Conservation (phyloP, 1,140 invertebrate species). For the Listronotus bonariensis region DNA sequence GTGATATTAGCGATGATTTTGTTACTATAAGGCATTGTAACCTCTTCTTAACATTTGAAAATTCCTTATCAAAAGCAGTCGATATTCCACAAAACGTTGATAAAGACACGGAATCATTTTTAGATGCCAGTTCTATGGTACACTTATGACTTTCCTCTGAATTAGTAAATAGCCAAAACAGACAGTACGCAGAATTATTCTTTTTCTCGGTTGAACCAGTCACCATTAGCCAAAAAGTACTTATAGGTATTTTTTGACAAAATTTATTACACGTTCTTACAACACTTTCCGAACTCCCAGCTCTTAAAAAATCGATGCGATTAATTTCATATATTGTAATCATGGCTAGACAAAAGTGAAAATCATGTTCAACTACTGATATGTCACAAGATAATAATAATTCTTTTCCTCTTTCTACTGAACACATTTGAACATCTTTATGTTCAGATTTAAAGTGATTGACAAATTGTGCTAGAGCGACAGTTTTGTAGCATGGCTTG, state of each 20-base stretch:
- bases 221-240: conserved; percentile 51
- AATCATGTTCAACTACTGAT: conserved; percentile 35
- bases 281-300: conserved; percentile 35
- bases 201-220: conserved; percentile 42
- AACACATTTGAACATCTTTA: conserved; percentile 40
- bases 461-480: conserved; percentile 49
- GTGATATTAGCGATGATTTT: conserved; percentile 40
- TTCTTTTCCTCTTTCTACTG: conserved; percentile 43
- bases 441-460: conserved; percentile 52
- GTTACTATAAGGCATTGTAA: conserved; percentile 47
- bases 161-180: conserved; percentile 50
- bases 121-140: conserved; percentile 48
- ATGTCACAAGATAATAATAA: conserved; percentile 40
- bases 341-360: conserved; percentile 42
- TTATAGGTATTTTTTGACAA: conserved; percentile 41
- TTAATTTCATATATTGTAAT: conserved; percentile 47
- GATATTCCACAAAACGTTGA: conserved; percentile 48
- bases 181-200: conserved; percentile 31
- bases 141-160: conserved; percentile 44
- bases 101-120: conserved; percentile 41
- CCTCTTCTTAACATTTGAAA: conserved; percentile 38
- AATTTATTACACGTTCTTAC: conserved; percentile 44
- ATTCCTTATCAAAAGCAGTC: conserved; percentile 39
- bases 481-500: conserved; percentile 46
- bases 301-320: conserved; percentile 37